phyloP scores from a whole-genome alignment of 2,888 invertebrate species.

The Meiosimyza platycephala region DNA sequence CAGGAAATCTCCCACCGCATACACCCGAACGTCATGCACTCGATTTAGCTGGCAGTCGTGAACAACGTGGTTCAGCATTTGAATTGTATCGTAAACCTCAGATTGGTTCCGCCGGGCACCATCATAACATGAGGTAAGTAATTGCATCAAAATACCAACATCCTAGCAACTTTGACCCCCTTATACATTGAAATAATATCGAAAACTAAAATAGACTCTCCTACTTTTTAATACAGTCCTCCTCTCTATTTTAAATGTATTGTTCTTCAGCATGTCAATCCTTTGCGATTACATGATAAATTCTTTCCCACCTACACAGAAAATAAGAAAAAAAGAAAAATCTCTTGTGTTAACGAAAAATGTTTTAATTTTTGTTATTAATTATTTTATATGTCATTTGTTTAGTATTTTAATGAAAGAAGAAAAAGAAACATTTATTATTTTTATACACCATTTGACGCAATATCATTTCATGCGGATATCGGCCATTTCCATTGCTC shows the following conservation, averaged over 20 bases:
- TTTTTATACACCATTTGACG: constrained; percentile 16
- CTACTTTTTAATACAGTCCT: neutral
- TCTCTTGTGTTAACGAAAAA: constrained; percentile 65
- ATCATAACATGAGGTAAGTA: constrained; percentile 82
- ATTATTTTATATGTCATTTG: constrained; percentile 34
- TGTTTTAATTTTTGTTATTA: constrained; percentile 64
- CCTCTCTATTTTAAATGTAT: neutral
- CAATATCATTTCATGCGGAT: constrained; percentile 52
- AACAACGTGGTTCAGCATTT: constrained; percentile 94
- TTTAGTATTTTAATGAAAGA: constrained; percentile 28
- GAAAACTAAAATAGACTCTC: neutral
- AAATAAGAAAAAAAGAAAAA: constrained; percentile 23
- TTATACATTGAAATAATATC: neutral
- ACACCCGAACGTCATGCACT: constrained; percentile 66
- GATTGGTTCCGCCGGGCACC: constrained; percentile 70
- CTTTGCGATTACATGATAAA: constrained; percentile 6
- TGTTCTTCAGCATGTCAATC: constrained; percentile 21
- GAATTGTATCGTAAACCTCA: constrained; percentile 92
- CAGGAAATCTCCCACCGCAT: constrained; percentile 65
- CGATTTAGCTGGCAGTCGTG: constrained; percentile 85
- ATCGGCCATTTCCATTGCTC: constrained; percentile 50
- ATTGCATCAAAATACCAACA: neutral
- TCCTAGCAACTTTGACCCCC: neutral
- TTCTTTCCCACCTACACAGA: neutral
- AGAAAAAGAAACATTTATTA: constrained; percentile 23